A percentile compares a stretch with the other conserved stretches of the same genome.
These are phyloP conservation scores for Notamacropus eugenii DNA, from an alignment of 2,797 vertebrate species.

Conservation along the genomic window DNA sequence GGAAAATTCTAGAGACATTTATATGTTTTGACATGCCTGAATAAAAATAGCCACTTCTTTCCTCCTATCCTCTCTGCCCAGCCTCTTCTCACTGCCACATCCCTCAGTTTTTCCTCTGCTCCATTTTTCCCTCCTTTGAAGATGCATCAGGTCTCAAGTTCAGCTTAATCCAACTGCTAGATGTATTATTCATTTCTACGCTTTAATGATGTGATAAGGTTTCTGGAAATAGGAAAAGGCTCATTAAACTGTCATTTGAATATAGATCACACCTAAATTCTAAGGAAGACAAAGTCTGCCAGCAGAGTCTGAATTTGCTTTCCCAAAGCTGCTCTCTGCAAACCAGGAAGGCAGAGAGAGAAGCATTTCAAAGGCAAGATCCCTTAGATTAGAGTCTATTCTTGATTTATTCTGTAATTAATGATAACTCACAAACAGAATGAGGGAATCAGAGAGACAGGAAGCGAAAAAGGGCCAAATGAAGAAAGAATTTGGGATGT, in stretches of 20 bases:
- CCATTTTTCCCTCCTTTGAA: slow-evolving; percentile 79
- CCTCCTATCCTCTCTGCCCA: slow-evolving; percentile 4
- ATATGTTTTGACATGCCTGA: slow-evolving; percentile 56
- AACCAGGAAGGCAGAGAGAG: slow-evolving; percentile 53
- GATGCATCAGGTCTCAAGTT: slow-evolving; percentile 84
- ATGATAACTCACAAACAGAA: slow-evolving; percentile 71
- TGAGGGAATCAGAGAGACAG: slow-evolving; percentile 46
- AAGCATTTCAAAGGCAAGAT: slow-evolving; percentile 62
- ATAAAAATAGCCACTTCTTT: slow-evolving; percentile 22
- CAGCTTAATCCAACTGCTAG: slow-evolving; percentile 86
- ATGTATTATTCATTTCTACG: slow-evolving; percentile 93
- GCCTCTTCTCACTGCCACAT: slow-evolving; percentile 19
- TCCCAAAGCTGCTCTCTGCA: slow-evolving; percentile 31
- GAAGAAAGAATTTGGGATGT: slow-evolving; percentile 37
- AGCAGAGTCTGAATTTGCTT: slow-evolving; percentile 55
- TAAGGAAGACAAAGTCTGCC: slow-evolving; percentile 81
- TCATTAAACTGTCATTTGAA: slow-evolving; percentile 93
- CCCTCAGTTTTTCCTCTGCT: slow-evolving; percentile 50
- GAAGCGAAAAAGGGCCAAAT: slow-evolving; percentile 25
- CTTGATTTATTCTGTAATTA: slow-evolving; percentile 85
- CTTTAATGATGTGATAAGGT: slow-evolving; percentile 92
- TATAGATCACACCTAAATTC: slow-evolving; percentile 89
- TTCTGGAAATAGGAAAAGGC: slow-evolving; percentile 90
- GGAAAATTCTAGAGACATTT: slow-evolving; percentile 42
- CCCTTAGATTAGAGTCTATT: neutral